Base-by-base conservation (phyloP, 2,113 vertebrate species). In the Chunga burmeisteri region DNA sequence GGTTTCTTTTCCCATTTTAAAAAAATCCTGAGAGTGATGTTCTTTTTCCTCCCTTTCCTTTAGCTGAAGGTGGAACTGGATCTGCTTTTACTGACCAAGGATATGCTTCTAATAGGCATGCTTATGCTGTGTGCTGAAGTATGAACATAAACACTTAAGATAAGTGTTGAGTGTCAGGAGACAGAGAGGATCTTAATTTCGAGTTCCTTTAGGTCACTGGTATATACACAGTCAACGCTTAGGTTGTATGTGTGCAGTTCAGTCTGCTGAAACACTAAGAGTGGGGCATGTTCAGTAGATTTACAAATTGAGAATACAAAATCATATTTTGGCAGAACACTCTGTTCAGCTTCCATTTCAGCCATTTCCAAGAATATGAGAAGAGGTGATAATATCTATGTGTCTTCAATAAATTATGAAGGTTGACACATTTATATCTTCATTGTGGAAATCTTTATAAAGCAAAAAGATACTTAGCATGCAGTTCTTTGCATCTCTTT, bases 391-490 rank as follows among this genome's bases (percentile, higher is more conserved):
- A 88, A 9, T 90, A 93, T 91, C 89, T 88, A 29, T 62, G 25
- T 87, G 71, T 78, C 89, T 96, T 89, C 81, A 95, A 91, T 90
- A 80, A 94, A 93, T 96, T 90, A 83, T 20, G n/a, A 91, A 90
- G 16, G 62, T 75, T 91, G 86, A 78, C 93, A 95, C 50, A 53
- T 94, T 91, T 91, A 53, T 85, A 47, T 77, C 79, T 85, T 94
- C 36, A 16, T 94, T 80, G 58, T 67, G 74, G 71, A 82, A 65
- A 70, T 59, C 38, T 80, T 32, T 81, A 8, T 47, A 40, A 94
- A 94, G 59, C 55, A 77, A 13, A 44, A 72, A 82, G 71, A 59
- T 63, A 86, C 19, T 81, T 53, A 66, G 30, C 27, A 3, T 81
- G 74, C 29, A 55, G 13, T 58, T 73, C 50, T 87, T 94, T 61